phyloP scores from a whole-genome alignment of 2,113 vertebrate species.

The Odontophorus gujanensis region DNA sequence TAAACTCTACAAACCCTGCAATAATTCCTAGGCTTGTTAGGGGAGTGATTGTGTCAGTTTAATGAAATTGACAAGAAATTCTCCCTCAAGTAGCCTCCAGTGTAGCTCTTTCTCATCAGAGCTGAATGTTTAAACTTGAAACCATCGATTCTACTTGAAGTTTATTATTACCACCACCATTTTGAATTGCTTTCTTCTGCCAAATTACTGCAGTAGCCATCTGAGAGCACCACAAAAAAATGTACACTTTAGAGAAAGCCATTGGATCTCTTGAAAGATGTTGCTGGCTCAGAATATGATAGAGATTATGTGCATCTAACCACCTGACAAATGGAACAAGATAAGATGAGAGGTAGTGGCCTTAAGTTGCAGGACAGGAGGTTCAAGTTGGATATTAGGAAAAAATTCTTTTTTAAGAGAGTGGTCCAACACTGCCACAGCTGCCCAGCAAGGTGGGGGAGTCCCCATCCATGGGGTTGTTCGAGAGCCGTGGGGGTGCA shows the following conservation, averaged over 20 bases:
- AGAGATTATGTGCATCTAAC: not conserved
- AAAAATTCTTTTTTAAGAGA: too few species aligned
- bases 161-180: not conserved
- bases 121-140: not conserved
- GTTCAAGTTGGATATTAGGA: too few species aligned
- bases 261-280: not conserved
- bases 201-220: not conserved
- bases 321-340: not conserved
- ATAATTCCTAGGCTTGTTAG: constrained; percentile 20
- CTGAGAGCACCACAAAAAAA: not conserved
- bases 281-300: not conserved
- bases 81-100: not conserved
- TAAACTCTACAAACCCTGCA: not conserved
- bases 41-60: constrained; percentile 5
- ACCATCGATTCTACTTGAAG: not conserved
- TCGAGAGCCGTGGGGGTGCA: too few species aligned
- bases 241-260: not conserved
- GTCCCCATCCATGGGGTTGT: too few species aligned
- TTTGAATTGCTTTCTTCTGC: constrained; percentile 2
- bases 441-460: too few species aligned
- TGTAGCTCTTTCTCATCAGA: not conserved
- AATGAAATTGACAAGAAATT: constrained; percentile 19
- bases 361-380: too few species aligned
- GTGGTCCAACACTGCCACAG: too few species aligned
- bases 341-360: too few species aligned